A percentile compares a stretch with the other conserved stretches of the same genome.
phyloP scores from a whole-genome alignment of 1,140 invertebrate species.

The Lepidurus apus region DNA sequence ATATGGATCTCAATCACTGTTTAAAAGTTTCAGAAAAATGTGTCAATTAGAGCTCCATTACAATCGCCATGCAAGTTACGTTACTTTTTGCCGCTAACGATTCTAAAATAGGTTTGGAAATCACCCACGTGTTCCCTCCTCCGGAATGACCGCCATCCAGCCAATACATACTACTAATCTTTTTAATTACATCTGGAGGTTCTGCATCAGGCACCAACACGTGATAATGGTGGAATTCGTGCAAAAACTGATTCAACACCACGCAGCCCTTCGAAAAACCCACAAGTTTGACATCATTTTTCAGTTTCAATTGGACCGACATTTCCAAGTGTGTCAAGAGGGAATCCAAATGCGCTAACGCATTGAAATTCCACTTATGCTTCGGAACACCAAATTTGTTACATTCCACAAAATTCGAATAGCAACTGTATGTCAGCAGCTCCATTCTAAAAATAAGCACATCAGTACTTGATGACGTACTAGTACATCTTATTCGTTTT shows the following conservation, averaged over 20 bases:
- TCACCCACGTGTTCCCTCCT: constrained; percentile 77
- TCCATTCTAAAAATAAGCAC: constrained; percentile 59
- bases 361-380: constrained; percentile 60
- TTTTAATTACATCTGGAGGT: constrained; percentile 38
- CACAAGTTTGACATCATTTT: constrained; percentile 55
- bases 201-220: constrained; percentile 43
- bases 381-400: constrained; percentile 66
- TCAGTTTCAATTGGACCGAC: background rate
- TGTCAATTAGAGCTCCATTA: background rate
- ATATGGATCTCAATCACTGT: constrained; percentile 61
- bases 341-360: constrained; percentile 62
- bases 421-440: constrained; percentile 75
- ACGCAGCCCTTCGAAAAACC: constrained; percentile 90
- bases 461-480: background rate
- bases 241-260: constrained; percentile 80
- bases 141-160: constrained; percentile 80
- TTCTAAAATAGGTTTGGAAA: constrained; percentile 60
- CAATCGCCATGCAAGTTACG: constrained; percentile 18
- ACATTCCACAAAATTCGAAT: constrained; percentile 75
- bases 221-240: constrained; percentile 66
- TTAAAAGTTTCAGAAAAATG: constrained; percentile 37
- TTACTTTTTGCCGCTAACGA: constrained; percentile 60
- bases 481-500: background rate
- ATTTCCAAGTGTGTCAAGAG: constrained; percentile 40
- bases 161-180: constrained; percentile 67